Percentiles rank a stretch among this genome's conserved stretches.
phyloP scores from a whole-genome alignment of 64 coral and sea anemone genomes.

The Catalaphyllia jardinei region DNA sequence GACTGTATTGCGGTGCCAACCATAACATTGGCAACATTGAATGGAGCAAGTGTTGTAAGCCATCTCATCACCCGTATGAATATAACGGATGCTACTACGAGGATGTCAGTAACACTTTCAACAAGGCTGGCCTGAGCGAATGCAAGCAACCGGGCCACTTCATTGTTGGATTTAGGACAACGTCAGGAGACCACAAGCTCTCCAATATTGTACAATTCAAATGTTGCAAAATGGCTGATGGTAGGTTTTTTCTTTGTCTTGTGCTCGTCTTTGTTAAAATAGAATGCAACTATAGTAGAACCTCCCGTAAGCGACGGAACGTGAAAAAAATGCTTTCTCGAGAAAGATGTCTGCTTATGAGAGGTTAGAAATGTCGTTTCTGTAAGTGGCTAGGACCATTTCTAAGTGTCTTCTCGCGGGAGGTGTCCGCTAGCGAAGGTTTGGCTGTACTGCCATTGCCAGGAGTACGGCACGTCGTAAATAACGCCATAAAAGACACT shows the following conservation, averaged over 20 bases:
- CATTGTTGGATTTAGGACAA: not conserved
- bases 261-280: no score
- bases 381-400: no score
- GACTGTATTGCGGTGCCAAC: conserved; percentile 10
- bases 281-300: no score
- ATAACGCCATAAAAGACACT: no score
- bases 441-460: no score
- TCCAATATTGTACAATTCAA: conserved; percentile 13
- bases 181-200: not conserved
- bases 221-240: conserved; percentile 33
- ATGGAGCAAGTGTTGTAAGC: conserved; percentile 43
- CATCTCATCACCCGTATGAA: conserved; percentile 11
- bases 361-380: no score
- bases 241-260: not conserved
- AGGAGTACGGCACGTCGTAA: no score
- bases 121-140: conserved; percentile 23
- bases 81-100: conserved; percentile 17
- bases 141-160: not conserved
- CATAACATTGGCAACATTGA: conserved; percentile 30
- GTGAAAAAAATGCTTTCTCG: no score
- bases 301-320: no score
- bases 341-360: no score
- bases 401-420: no score
- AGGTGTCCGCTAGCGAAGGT: no score
- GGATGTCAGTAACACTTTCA: conserved; percentile 8